phyloP scores from a whole-genome alignment of 2,888 invertebrate genomes.

The Gastracanthus pulcherrimus region DNA sequence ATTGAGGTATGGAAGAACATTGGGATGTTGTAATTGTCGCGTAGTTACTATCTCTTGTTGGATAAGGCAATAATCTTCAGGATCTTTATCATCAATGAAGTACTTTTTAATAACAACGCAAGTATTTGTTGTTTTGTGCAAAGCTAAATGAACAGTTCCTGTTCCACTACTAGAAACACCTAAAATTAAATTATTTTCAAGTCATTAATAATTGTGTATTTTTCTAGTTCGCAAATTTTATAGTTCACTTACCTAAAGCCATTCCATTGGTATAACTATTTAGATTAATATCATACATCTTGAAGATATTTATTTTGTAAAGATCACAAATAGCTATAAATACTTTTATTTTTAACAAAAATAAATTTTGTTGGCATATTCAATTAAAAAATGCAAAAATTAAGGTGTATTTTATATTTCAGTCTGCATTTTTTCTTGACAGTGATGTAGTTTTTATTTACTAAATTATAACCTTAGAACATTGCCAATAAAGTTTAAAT shows the following conservation, averaged over 20 bases:
- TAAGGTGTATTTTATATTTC: neutral
- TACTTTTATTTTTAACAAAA: slow-evolving; percentile 9
- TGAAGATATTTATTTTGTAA: slow-evolving; percentile 8
- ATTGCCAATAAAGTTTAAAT: slow-evolving; percentile 13
- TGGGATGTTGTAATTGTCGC: slow-evolving; percentile 88
- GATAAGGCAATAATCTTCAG: slow-evolving; percentile 82
- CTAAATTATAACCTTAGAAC: slow-evolving; percentile 24
- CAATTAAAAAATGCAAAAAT: neutral
- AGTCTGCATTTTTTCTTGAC: neutral
- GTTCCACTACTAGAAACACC: slow-evolving; percentile 85
- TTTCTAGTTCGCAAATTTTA: neutral
- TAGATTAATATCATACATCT: slow-evolving; percentile 55
- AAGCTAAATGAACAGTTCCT: slow-evolving; percentile 85
- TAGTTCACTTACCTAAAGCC: slow-evolving; percentile 50
- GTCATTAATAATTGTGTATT: neutral
- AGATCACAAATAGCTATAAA: slow-evolving; percentile 14
- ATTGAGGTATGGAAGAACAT: slow-evolving; percentile 86
- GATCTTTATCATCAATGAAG: slow-evolving; percentile 84
- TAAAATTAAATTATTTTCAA: slow-evolving; percentile 66
- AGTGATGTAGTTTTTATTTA: slow-evolving; percentile 9
- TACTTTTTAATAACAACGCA: slow-evolving; percentile 88
- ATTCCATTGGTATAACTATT: slow-evolving; percentile 51
- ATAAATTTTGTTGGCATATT: slow-evolving; percentile 7
- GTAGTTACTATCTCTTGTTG: slow-evolving; percentile 89
- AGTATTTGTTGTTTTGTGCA: slow-evolving; percentile 83